A percentile compares a stretch with the other conserved stretches of the same genome.
These are phyloP conservation scores for Caerostris extrusa DNA, from an alignment of 1,140 invertebrate genomes.

Conservation along the genomic window DNA sequence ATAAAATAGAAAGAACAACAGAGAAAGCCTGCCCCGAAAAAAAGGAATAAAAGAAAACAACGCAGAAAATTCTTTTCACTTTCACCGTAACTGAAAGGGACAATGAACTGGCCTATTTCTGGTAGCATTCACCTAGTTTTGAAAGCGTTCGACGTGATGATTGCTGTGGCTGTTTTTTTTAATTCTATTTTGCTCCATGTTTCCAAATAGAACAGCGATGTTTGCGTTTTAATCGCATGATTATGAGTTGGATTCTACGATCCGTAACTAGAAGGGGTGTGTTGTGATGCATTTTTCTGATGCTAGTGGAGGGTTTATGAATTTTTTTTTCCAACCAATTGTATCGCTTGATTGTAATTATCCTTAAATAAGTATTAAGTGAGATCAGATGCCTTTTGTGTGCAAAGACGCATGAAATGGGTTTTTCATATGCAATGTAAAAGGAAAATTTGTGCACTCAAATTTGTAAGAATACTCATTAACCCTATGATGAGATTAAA, in stretches of 20 bases:
- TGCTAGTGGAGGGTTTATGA: background rate
- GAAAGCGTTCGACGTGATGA: conserved; percentile 8
- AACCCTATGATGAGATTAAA: background rate
- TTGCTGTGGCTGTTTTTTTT: background rate
- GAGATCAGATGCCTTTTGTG: background rate
- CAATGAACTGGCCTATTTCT: conserved; percentile 56
- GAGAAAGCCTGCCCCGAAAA: conserved; percentile 27
- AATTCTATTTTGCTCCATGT: background rate
- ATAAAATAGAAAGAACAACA: background rate
- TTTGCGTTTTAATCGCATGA: conserved; percentile 23
- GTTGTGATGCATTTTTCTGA: background rate
- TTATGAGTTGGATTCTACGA: conserved; percentile 10
- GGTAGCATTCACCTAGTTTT: conserved; percentile 22
- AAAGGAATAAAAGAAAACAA: conserved; percentile 33
- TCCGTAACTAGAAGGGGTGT: conserved; percentile 9
- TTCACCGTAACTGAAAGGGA: conserved; percentile 44
- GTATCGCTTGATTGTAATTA: background rate
- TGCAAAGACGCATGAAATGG: background rate
- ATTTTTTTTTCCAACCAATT: background rate
- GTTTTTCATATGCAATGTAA: background rate
- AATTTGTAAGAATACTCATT: background rate
- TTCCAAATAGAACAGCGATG: conserved; percentile 21
- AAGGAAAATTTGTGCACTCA: background rate
- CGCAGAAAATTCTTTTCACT: conserved; percentile 38
- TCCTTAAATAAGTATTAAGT: background rate